Evolutionary conservation across 2,888 invertebrate genomes (phyloP).

Genomic region (Elysia crispata): DNA sequence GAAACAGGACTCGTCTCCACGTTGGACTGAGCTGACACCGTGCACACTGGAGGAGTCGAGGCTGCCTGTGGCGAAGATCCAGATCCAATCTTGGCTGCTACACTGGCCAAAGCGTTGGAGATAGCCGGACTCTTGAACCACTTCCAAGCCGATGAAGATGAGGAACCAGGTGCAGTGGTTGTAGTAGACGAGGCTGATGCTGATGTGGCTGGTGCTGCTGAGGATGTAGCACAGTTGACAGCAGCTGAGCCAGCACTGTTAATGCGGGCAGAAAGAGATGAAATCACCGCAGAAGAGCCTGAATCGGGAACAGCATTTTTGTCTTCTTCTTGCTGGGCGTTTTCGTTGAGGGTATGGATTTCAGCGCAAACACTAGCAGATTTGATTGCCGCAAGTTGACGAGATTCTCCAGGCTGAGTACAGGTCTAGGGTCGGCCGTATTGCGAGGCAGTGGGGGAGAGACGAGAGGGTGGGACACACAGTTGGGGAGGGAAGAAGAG

Average conservation of each 20-base stretch:
- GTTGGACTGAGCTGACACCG: not conserved
- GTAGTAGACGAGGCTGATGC: not conserved
- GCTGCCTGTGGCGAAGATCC: too few species aligned
- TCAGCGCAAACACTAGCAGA: not conserved
- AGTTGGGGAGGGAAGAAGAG: too few species aligned
- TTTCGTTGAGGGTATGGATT: not conserved
- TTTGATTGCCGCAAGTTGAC: not conserved
- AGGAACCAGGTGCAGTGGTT: not conserved
- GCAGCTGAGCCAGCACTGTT: not conserved
- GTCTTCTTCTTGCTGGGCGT: not conserved
- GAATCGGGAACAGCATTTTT: too few species aligned
- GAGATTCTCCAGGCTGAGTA: too few species aligned
- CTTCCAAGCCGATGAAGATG: constrained; percentile 12
- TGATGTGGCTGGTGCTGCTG: constrained; percentile 15
- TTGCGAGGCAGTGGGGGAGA: too few species aligned
- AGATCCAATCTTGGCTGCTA: constrained; percentile 48
- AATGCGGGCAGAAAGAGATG: not conserved
- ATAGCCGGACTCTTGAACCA: constrained; percentile 44
- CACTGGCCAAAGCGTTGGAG: constrained; percentile 41
- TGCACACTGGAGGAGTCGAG: not conserved
- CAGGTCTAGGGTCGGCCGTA: too few species aligned
- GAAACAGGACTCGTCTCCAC: not conserved
- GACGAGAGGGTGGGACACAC: too few species aligned
- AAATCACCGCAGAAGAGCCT: not conserved
- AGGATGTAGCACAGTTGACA: not conserved